A percentile compares a stretch with the other conserved stretches of the same genome.
Evolutionary conservation across 2,113 vertebrate species (phyloP).

Genomic region (Gymnocephalus cernua): DNA sequence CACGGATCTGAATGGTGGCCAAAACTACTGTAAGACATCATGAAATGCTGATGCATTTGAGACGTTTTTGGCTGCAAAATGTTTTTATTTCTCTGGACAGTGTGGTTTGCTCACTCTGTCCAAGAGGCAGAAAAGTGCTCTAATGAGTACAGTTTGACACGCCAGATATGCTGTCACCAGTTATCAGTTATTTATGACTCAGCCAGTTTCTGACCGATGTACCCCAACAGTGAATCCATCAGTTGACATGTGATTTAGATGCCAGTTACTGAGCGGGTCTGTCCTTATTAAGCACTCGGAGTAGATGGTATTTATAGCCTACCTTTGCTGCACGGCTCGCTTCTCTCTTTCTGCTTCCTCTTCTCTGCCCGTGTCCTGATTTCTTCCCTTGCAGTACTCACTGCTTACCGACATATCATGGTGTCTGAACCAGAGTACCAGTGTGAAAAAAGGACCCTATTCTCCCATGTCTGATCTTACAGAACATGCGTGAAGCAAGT

Average conservation of each 20-base stretch:
- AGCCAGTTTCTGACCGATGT: not conserved
- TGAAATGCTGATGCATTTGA: too few relatives aligned
- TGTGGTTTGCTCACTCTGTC: not conserved
- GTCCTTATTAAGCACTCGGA: not conserved
- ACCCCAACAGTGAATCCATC: not conserved
- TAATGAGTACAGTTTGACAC: not conserved
- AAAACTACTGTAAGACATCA: too few relatives aligned
- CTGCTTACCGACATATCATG: not conserved
- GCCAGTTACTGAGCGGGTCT: not conserved
- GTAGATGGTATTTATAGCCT: slow-evolving; percentile 18
- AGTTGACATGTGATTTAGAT: not conserved
- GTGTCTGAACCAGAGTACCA: not conserved
- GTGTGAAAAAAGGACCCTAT: not conserved
- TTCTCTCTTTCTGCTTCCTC: slow-evolving; percentile 36
- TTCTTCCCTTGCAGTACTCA: not conserved
- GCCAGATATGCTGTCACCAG: too few relatives aligned
- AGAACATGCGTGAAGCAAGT: not conserved
- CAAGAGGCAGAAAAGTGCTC: not conserved
- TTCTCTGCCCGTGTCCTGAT: not conserved
- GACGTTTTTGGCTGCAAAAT: too few relatives aligned
- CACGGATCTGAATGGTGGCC: too few relatives aligned
- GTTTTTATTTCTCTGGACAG: not conserved
- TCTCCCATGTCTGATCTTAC: not conserved
- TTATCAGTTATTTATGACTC: not conserved
- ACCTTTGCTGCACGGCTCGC: not conserved